Conservation (phyloP, 1,140 invertebrate species). For the Episyrphus balteatus region DNA sequence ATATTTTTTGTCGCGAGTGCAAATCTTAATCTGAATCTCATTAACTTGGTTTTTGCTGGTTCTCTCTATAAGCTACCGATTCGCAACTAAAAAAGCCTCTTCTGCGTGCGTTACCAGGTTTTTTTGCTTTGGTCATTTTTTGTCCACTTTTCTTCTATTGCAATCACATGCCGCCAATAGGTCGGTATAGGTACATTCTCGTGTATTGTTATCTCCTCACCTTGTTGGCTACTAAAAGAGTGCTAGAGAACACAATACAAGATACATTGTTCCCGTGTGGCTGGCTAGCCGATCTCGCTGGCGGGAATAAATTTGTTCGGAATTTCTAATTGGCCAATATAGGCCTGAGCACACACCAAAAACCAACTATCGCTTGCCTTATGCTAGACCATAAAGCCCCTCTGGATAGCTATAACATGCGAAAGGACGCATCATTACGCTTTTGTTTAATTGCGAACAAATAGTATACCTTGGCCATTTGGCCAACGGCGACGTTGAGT, state of each 20-base stretch:
- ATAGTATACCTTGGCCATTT: neutral
- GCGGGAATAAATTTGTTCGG: neutral
- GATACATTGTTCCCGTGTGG: neutral
- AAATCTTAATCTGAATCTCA: too few relatives aligned
- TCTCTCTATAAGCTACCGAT: too few relatives aligned
- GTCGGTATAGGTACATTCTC: neutral
- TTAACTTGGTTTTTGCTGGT: too few relatives aligned
- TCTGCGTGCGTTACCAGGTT: neutral
- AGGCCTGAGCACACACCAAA: neutral
- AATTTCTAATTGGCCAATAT: neutral
- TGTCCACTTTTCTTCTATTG: neutral
- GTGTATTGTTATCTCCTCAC: too few relatives aligned
- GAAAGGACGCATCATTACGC: neutral
- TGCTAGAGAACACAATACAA: too few relatives aligned
- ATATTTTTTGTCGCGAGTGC: too few relatives aligned
- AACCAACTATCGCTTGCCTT: neutral
- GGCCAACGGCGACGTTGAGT: neutral
- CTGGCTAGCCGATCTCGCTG: neutral
- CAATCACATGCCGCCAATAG: neutral
- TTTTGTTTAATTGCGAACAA: neutral
- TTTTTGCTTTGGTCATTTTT: neutral
- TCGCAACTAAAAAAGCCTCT: too few relatives aligned
- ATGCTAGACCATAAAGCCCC: neutral
- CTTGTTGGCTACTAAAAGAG: too few relatives aligned
- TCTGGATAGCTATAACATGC: neutral